Evolutionary conservation across 1,140 invertebrate species (phyloP), one percentile per base, ranked within the genome.

Genomic region (Drosophila bocqueti): DNA sequence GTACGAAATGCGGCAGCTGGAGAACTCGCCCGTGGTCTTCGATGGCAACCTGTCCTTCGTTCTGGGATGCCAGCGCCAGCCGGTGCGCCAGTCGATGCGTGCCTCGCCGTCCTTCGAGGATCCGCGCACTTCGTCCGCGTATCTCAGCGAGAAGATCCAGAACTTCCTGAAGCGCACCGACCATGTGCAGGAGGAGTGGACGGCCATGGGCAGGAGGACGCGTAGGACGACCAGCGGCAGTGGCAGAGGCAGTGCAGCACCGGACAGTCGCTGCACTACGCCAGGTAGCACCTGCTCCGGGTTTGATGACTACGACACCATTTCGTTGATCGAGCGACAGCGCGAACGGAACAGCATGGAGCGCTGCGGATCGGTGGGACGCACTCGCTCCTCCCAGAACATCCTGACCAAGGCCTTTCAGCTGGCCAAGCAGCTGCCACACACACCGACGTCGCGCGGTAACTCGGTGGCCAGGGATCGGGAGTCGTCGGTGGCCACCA

Each of bases 101-200:
- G 95, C 96, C 0, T 94, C 95, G 2, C 96, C 96, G 1, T 96
- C 96, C 1, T 95, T 96, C 79, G 92, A 96, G 74, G 96, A 97
- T 77, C 94, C 96, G 10, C 93, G 95, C 11, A 97, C 96, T 0
- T 96, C 96, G 0, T 97, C 96, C 0, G 96, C 96, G 36, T 95
- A 95, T 62, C 93, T 98, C 24, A 95, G 95, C 4, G 94, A 94
- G 31, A 96, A 96, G 92, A 97, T 98, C 50, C 94, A 96, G 24
- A 96, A 96, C 72, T 98, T 98, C 79, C 93, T 98, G 9, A 95
- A 95, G 83, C 95, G 96, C 60, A 97, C 96, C 4, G 97, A 97
- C 92, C 97, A 97, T 91, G 95, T 97, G 1, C 96, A 97, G 95
- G 96, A 97, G 75, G 96, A 97, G 85, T 97, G 97, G 97, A 94